Evolutionary conservation across 2,797 vertebrate genomes (phyloP).

Genomic region (Manis pentadactyla): DNA sequence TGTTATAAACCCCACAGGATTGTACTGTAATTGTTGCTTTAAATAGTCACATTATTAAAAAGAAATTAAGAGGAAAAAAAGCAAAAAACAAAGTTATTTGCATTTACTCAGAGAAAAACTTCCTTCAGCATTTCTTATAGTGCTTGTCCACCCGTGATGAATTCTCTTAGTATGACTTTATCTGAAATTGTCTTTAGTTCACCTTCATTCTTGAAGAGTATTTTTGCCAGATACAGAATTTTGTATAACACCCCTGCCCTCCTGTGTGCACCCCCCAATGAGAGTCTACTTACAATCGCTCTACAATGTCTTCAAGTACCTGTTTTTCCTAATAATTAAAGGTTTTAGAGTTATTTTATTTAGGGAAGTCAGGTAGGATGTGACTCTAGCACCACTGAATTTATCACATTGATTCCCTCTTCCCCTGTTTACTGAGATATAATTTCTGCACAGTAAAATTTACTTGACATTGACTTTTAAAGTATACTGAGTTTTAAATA

Average conservation of each 20-base stretch:
- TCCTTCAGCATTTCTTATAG: slow-evolving; percentile 44
- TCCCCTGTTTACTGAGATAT: neutral
- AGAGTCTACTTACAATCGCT: slow-evolving; percentile 16
- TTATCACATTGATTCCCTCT: neutral
- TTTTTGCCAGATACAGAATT: neutral
- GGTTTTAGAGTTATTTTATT: slow-evolving; percentile 10
- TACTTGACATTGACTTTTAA: slow-evolving; percentile 24
- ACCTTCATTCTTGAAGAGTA: neutral
- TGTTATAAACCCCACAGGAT: neutral
- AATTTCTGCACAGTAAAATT: slow-evolving; percentile 29
- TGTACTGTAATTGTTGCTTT: neutral
- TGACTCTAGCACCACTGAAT: slow-evolving; percentile 33
- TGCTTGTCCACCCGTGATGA: neutral
- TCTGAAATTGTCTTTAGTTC: slow-evolving; percentile 38
- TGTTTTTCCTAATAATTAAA: slow-evolving; percentile 21
- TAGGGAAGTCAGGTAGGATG: neutral
- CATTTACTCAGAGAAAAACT: neutral
- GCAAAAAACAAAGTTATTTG: neutral
- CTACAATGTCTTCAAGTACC: neutral
- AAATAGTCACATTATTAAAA: slow-evolving; percentile 31
- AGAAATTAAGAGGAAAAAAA: neutral
- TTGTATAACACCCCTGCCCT: neutral
- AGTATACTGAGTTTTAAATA: slow-evolving; percentile 34
- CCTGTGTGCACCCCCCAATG: neutral
- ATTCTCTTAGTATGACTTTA: slow-evolving; percentile 10